A percentile compares a stretch with the other conserved stretches of the same genome.
phyloP scores from a whole-genome alignment of 2,888 invertebrate genomes.

The Diplolepis rosae region DNA sequence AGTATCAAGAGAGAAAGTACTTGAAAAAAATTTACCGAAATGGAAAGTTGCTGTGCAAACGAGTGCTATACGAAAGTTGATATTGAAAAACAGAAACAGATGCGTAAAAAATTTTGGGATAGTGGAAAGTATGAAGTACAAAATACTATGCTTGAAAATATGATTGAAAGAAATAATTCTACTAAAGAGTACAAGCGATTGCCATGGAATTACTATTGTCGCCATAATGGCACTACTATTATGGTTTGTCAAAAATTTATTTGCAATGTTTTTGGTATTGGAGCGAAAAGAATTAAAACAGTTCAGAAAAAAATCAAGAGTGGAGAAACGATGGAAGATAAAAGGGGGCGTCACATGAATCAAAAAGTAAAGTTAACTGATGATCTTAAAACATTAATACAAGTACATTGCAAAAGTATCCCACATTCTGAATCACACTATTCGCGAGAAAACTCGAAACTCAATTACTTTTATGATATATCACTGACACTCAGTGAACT shows the following conservation, averaged over 20 bases:
- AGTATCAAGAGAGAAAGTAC: too few species aligned
- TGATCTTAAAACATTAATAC: not conserved
- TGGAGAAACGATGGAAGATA: not conserved
- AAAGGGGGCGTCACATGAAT: not conserved
- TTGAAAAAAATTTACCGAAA: not conserved
- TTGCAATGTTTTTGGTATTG: slow-evolving; percentile 3
- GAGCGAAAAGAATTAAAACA: too few species aligned
- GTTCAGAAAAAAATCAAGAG: not conserved
- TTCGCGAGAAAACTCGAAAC: not conserved
- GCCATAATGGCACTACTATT: too few species aligned
- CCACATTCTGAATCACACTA: slow-evolving; percentile 2
- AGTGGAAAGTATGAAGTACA: not conserved
- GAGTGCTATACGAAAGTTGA: not conserved
- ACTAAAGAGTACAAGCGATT: too few species aligned
- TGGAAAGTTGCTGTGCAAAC: not conserved
- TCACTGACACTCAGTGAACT: slow-evolving; percentile 30
- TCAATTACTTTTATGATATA: slow-evolving; percentile 39
- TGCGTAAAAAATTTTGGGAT: not conserved
- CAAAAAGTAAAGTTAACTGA: not conserved
- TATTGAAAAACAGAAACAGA: not conserved
- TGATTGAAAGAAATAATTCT: too few species aligned
- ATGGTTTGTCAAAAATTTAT: slow-evolving; percentile 9
- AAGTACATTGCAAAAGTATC: slow-evolving; percentile 19
- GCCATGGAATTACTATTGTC: too few species aligned
- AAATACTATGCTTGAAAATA: too few species aligned